Conservation (phyloP, 2,888 invertebrate genomes). For the Stegophylla sp. region DNA sequence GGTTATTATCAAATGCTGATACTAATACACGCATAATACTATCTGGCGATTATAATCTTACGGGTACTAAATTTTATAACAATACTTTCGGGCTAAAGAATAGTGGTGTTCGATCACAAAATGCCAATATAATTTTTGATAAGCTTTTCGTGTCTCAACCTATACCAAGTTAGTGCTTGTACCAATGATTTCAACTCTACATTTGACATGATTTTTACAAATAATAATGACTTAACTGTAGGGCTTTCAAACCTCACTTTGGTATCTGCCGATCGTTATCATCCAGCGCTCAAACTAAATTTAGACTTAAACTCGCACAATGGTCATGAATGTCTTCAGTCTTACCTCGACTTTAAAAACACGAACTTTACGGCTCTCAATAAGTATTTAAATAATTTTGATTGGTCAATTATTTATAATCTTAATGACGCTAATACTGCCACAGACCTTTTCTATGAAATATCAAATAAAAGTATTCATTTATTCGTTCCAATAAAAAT, state of each 20-base stretch:
- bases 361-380: slow-evolving; percentile 1
- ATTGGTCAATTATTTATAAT: not conserved
- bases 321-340: not conserved
- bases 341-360: slow-evolving; percentile 1
- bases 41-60: too few relatives aligned
- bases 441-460: too few relatives aligned
- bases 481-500: too few relatives aligned
- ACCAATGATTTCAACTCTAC: not conserved
- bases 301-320: not conserved
- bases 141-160: not conserved
- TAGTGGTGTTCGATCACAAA: not conserved
- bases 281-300: not conserved
- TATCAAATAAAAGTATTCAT: too few relatives aligned
- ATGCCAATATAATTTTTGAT: not conserved
- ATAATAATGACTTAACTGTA: not conserved
- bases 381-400: not conserved
- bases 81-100: too few relatives aligned
- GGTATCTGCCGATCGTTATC: not conserved
- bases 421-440: not conserved
- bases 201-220: not conserved
- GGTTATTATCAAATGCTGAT: too few relatives aligned
- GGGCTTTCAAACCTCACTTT: not conserved
- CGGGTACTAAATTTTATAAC: too few relatives aligned
- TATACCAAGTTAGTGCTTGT: not conserved
- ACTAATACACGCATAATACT: too few relatives aligned